Conservation (phyloP, 2,797 vertebrate species). For the Cynopterus sphinx region DNA sequence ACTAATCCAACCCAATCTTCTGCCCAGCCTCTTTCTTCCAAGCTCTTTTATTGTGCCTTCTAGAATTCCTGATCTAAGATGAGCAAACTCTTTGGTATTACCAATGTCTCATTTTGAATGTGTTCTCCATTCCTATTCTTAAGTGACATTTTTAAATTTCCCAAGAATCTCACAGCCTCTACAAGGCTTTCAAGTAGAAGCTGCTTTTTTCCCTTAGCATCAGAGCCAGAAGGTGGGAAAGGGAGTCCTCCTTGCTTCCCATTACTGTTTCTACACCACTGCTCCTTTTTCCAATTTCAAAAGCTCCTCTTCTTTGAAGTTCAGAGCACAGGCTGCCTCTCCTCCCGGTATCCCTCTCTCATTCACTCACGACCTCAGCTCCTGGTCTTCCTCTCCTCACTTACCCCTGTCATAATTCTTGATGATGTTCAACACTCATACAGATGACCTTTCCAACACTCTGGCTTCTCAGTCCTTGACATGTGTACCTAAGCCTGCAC, state of each 20-base stretch:
- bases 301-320: not conserved
- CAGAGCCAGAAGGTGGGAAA: not conserved
- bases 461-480: not conserved
- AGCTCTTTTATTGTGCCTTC: not conserved
- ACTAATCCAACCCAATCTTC: not conserved
- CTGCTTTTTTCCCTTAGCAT: not conserved
- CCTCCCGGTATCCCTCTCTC: too few species aligned
- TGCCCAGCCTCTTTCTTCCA: not conserved
- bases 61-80: not conserved
- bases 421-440: not conserved
- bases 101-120: not conserved
- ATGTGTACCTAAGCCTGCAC: not conserved
- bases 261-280: not conserved
- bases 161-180: not conserved
- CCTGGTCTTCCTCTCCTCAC: not conserved
- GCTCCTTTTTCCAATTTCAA: not conserved
- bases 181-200: not conserved
- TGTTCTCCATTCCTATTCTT: not conserved
- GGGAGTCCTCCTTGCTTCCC: not conserved
- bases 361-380: not conserved
- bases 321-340: not conserved
- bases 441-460: not conserved
- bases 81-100: not conserved
- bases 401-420: not conserved
- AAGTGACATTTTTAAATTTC: not conserved